Base-by-base conservation (phyloP, 2,113 vertebrate genomes). In the Copsychus sechellarum region DNA sequence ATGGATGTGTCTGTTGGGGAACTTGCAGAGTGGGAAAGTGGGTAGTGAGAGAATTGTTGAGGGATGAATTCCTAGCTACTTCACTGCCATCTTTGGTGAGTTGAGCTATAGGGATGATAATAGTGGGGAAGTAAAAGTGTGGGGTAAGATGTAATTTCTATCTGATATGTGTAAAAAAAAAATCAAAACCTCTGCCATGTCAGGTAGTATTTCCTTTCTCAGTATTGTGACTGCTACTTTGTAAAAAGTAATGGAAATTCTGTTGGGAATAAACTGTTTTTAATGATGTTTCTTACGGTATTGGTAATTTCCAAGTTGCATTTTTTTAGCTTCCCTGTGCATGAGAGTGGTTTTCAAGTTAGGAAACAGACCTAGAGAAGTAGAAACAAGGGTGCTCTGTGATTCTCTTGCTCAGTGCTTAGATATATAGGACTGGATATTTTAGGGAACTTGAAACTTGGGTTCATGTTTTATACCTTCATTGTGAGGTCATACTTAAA, bases 351-450 rank as follows among this genome's bases (percentile, higher is more conserved):
- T 34, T 81, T 94, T 83, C 50, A 77, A 43, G 67, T 28, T 2
- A 24, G 33, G 62, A 80, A 90, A 57, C 1, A 3, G 29, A 47
- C 28, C 8, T 69, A n/a, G 9, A 47, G 20, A 64, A 62, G 36
- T 36, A 42, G n/a, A 73, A 80, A 42, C 47, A 78, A 51, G 43
- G 8, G 13, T 85, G 11, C 31, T 69, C 28, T 47, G 6, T 73
- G 70, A 40, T 80, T 88, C 31, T 88, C 26, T 47, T 57, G 25
- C 23, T 80, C 7, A 4, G 3, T 61, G 14, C n/a, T 93, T 72
- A 31, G 42, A 29, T 66, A 62, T 0, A 0, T 60, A 47, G 47
- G 34, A 48, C n/a, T 2, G 11, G 34, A 51, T 67, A 28, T 64
- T 67, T 76, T 80, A 50, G 38, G 66, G 66, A 95, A 73, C 45